Conservation (phyloP, 2,113 vertebrate species). For the Hypanus sabinus region DNA sequence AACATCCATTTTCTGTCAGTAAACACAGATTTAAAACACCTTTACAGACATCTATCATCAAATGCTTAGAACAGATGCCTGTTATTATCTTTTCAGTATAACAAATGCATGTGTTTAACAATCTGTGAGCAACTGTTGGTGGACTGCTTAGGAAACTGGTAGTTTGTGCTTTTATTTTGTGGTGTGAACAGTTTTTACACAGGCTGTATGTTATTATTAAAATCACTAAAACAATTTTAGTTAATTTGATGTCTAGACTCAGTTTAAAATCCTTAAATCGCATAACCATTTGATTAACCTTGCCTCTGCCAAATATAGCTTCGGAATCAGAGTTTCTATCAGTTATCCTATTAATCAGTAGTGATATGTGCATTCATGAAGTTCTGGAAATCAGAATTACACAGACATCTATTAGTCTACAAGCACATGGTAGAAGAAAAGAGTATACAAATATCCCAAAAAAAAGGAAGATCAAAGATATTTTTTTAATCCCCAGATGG, state of each 20-base stretch:
- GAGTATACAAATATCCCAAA: not conserved
- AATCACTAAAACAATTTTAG: not conserved
- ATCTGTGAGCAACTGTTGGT: not conserved
- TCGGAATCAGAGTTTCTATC: not conserved
- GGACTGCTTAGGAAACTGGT: not conserved
- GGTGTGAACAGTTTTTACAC: not conserved
- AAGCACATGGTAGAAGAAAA: not conserved
- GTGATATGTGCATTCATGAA: not conserved
- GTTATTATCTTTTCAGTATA: not conserved
- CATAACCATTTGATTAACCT: not conserved
- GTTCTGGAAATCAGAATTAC: not conserved
- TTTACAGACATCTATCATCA: not conserved
- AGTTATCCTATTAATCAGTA: not conserved
- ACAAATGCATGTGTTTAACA: not conserved
- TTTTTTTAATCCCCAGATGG: not conserved
- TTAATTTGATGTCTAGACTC: not conserved
- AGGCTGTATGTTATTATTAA: not conserved
- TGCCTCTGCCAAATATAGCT: not conserved
- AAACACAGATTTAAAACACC: not conserved
- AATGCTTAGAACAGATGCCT: not conserved
- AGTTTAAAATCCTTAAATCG: not conserved
- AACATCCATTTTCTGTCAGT: not conserved
- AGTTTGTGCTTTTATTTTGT: not conserved
- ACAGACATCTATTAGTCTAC: not conserved
- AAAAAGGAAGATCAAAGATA: not conserved